These are phyloP conservation scores for Hoplodrina ambigua DNA, from an alignment of 2,888 invertebrate species.

Conservation along the genomic window DNA sequence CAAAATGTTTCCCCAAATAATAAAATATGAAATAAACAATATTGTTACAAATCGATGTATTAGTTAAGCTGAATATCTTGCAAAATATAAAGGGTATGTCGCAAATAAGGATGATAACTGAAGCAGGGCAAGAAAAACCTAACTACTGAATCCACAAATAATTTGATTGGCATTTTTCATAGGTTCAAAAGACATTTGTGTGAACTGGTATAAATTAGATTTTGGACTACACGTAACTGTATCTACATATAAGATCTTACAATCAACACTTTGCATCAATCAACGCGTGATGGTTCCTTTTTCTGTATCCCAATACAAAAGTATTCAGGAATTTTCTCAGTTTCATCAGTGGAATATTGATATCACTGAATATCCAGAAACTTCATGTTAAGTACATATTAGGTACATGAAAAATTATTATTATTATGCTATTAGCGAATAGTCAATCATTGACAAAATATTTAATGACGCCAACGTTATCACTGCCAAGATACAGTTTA, in stretches of 20 bases:
- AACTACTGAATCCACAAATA: conserved; percentile 8
- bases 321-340: not conserved
- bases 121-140: conserved; percentile 11
- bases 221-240: not conserved
- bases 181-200: not conserved
- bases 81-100: conserved; percentile 5
- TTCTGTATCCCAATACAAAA: not conserved
- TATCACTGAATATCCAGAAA: conserved; percentile 5
- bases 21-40: too few relatives aligned
- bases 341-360: not conserved
- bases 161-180: not conserved
- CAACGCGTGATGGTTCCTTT: not conserved
- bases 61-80: conserved; percentile 13
- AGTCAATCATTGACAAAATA: conserved; percentile 45
- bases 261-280: not conserved
- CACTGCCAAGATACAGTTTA: conserved; percentile 44
- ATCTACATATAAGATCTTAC: not conserved
- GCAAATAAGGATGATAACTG: conserved; percentile 5
- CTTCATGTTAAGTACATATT: conserved; percentile 12
- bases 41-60: not conserved
- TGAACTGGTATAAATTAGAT: not conserved
- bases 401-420: not conserved
- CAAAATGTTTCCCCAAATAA: too few relatives aligned
- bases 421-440: conserved; percentile 14
- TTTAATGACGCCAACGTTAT: conserved; percentile 42